phyloP scores from a whole-genome alignment of 2,888 invertebrate species.

The Ophion costatus region DNA sequence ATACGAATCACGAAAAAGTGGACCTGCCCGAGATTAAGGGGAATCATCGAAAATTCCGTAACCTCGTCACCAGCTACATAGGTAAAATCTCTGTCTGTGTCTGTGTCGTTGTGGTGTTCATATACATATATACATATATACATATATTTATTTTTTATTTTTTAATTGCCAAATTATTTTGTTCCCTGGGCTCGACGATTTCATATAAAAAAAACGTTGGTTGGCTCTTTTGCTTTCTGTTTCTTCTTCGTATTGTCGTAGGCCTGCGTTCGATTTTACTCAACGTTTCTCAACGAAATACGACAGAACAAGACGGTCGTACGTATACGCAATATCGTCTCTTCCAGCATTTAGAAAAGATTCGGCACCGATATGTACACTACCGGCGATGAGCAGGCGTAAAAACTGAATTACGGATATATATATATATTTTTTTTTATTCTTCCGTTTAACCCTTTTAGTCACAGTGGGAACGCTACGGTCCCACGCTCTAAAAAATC shows the following conservation, averaged over 20 bases:
- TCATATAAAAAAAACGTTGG: neutral
- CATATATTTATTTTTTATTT: constrained; percentile 60
- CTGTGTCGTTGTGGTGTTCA: constrained; percentile 75
- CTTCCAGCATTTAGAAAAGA: constrained; percentile 22
- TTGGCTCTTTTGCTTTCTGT: constrained; percentile 17
- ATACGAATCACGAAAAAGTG: constrained; percentile 87
- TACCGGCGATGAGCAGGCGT: neutral
- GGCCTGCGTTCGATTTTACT: constrained; percentile 60
- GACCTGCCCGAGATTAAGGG: constrained; percentile 99
- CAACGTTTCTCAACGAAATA: constrained; percentile 48
- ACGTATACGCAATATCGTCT: constrained; percentile 39
- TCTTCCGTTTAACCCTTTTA: neutral
- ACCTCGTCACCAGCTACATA: constrained; percentile 99
- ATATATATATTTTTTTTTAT: neutral
- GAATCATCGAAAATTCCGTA: constrained; percentile 99
- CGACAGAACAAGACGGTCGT: constrained; percentile 58
- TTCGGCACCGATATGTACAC: constrained; percentile 33
- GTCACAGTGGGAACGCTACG: no score
- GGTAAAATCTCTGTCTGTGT: constrained; percentile 88
- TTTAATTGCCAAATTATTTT: constrained; percentile 29
- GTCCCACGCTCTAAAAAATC: no score
- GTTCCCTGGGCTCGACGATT: constrained; percentile 27
- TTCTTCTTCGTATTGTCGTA: constrained; percentile 50
- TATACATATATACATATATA: neutral
- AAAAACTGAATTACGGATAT: neutral